Percentiles rank a stretch among this genome's conserved stretches.
These are phyloP conservation scores for Thaumatotibia leucotreta DNA, from an alignment of 1,140 invertebrate species.

Conservation along the genomic window DNA sequence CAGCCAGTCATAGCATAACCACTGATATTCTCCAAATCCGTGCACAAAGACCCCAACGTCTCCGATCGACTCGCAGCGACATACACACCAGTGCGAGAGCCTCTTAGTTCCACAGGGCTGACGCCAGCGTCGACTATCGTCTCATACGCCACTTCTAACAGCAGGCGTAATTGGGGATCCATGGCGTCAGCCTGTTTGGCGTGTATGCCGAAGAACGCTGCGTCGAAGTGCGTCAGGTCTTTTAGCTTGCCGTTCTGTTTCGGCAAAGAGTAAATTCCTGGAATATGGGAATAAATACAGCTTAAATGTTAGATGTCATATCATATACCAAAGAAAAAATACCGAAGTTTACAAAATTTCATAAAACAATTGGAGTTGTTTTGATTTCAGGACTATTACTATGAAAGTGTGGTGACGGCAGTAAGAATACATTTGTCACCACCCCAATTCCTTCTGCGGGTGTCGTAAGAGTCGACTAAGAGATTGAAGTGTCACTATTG, in stretches of 20 bases:
- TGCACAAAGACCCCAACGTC: slow-evolving; percentile 88
- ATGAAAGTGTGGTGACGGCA: too few relatives aligned
- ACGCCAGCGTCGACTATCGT: slow-evolving; percentile 94
- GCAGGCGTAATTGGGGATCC: slow-evolving; percentile 95
- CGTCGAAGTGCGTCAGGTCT: slow-evolving; percentile 92
- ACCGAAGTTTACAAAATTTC: too few relatives aligned
- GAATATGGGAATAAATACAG: too few relatives aligned
- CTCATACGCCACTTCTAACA: slow-evolving; percentile 95
- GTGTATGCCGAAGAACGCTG: slow-evolving; percentile 94
- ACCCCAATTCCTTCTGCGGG: too few relatives aligned
- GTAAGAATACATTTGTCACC: too few relatives aligned
- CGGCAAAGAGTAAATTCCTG: slow-evolving; percentile 88
- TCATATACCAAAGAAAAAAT: too few relatives aligned
- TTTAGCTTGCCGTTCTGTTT: slow-evolving; percentile 86
- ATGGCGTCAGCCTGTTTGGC: slow-evolving; percentile 95
- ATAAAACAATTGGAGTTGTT: too few relatives aligned
- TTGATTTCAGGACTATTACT: too few relatives aligned
- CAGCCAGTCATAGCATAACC: slow-evolving; percentile 96
- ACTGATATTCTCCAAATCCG: slow-evolving; percentile 85
- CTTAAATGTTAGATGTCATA: too few relatives aligned
- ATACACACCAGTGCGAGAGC: slow-evolving; percentile 93
- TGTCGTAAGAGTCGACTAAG: too few relatives aligned
- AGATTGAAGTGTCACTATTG: too few relatives aligned
- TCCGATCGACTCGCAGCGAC: slow-evolving; percentile 92
- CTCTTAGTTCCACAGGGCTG: slow-evolving; percentile 87